Base-by-base conservation (phyloP, 2,888 invertebrate species). In the Polydesmus complanatus region DNA sequence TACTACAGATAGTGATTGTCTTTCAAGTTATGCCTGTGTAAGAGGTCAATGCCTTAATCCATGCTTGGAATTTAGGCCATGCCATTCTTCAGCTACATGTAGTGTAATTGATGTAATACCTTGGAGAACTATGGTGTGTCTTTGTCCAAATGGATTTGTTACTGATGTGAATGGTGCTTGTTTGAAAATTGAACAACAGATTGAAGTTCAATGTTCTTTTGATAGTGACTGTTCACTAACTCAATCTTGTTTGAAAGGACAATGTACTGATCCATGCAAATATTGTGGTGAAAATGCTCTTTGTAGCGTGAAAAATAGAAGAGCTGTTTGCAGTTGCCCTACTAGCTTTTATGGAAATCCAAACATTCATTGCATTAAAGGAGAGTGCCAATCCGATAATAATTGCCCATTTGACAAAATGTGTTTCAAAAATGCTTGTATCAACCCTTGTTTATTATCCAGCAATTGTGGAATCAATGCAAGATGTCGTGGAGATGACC, bases 61-160 rank as follows among this genome's bases (percentile, higher is more conserved):
- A 0, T 92, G 92, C 71, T 71, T 76, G 3, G 67, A 65, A 1
- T 81, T 83, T 48, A 66, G 67, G n/a, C 68, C 68, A 1, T 68
- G 68, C 49, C 67, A 62, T 21, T 19, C n/a, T 18, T 57, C 51
- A 27, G 89, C 92, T 0, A 80, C 84, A 66, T 93, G 93, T 72
- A 81, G 83, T 8, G 91, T 92, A 11, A 83, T 89, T 25, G 86
- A 91, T 70, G 88, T 89, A 0, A 75, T 91, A 65, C 92, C 92
- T 3, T 80, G 89, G 75, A 81, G 91, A 67, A 89, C 90, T 3
- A 87, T 92, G 82, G 83, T 88, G 62, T 92, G 92, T 72, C 83
- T 86, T 70, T 93, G 92, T 71, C 80, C 86, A 64, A 83, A 83
- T 63, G 89, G 89, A 64, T 86, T 83, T 68, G 80, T 85, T 66